Evolutionary conservation across 2,888 invertebrate genomes (phyloP), one percentile per base, ranked within the genome.

Genomic region (Ligdia adustata): DNA sequence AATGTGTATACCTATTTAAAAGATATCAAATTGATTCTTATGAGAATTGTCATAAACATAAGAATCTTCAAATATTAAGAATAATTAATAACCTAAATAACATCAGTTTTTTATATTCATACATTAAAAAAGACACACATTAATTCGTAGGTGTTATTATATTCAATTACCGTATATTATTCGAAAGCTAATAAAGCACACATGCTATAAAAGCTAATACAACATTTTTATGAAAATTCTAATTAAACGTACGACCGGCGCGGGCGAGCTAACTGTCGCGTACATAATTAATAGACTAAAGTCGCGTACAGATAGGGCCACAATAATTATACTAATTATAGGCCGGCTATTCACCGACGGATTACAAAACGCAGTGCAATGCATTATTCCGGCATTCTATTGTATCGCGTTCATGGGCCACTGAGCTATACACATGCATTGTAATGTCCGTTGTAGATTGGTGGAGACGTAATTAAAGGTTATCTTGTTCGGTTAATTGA

Each of bases 311-410:
- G 40, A 31, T 29, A 31, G 14, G 31, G 32, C 16, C 22, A 7
- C 22, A 22, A 18, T 39, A 29, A 34, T 39, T 39, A 40, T 18
- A 28, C 20, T 33, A 47, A 47, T 47, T 39, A 47, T 40, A 40
- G 34, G 29, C 35, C 9, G 40, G 12, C 34, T 9, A 40, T 47
- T 47, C 46, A 35, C 24, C 15, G 13, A 13, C 16, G 20, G 40
- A 34, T 47, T 40, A 35, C 46, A 40, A 40, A 47, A 40, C 34
- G 40, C 34, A 26, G 14, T 9, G 20, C 29, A 18, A 29, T 46
- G 39, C 45, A 46, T 32, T 24, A 31, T 31, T 26, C 37, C 32
- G 15, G 2, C 28, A 4, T 22, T n/a, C 32, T 26, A 40, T 44
- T 44, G 44, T 43, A 40, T 39, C 31, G 29, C 31, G 11, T 22